Conservation (phyloP, 2,888 invertebrate species). For the Drosophila lutescens region DNA sequence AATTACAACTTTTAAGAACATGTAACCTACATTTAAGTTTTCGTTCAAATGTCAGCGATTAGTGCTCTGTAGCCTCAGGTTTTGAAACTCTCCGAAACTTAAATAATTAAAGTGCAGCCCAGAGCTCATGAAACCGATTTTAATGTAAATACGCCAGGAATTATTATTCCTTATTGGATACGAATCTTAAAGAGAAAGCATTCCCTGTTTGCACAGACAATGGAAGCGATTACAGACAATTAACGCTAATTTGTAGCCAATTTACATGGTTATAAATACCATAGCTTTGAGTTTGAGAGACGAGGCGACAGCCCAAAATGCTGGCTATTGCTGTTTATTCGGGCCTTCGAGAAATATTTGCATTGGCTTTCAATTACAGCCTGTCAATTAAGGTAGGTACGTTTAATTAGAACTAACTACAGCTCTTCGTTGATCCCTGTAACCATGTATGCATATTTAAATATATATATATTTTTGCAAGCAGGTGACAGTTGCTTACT, state of each 20-base stretch:
- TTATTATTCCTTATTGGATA: neutral
- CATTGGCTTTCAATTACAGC: constrained; percentile 24
- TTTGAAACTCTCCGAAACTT: neutral
- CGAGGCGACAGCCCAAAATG: neutral
- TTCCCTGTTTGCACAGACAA: constrained; percentile 13
- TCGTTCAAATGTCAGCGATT: too few relatives aligned
- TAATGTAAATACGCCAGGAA: neutral
- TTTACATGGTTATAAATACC: constrained; percentile 6
- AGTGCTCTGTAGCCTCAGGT: too few relatives aligned
- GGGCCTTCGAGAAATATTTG: constrained; percentile 8
- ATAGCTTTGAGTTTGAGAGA: neutral
- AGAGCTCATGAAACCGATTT: neutral
- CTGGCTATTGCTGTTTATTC: neutral
- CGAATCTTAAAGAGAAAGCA: neutral
- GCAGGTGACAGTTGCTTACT: neutral
- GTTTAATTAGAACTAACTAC: constrained; percentile 19
- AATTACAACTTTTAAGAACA: too few relatives aligned
- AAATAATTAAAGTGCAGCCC: neutral
- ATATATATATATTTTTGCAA: neutral
- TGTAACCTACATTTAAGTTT: too few relatives aligned
- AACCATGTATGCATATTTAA: neutral
- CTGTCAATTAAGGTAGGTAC: constrained; percentile 21
- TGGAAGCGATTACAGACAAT: constrained; percentile 23
- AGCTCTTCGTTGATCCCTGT: neutral
- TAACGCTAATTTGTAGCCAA: constrained; percentile 25